A percentile compares a stretch with the other conserved stretches of the same genome.
These are phyloP conservation scores for Heteromurus nitidus DNA, from an alignment of 2,888 invertebrate species.

Conservation along the genomic window DNA sequence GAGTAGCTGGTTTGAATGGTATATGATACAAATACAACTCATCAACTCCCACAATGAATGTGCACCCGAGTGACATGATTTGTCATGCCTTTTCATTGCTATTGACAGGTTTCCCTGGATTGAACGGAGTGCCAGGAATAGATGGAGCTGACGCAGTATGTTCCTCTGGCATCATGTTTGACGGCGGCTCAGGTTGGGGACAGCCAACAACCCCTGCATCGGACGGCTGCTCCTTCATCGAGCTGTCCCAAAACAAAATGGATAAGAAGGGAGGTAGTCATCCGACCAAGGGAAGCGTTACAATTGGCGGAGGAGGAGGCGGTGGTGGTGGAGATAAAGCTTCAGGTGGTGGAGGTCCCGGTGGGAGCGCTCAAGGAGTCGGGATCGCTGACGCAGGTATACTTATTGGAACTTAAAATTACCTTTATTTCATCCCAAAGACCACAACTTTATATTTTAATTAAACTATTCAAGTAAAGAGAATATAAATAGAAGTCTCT, in stretches of 20 bases:
- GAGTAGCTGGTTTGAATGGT: constrained; percentile 46
- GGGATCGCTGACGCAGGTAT: constrained; percentile 53
- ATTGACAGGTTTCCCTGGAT: constrained; percentile 18
- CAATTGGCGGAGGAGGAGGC: constrained; percentile 58
- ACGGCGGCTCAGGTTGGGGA: background rate
- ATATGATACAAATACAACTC: no score
- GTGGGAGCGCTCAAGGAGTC: constrained; percentile 54
- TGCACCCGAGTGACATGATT: no score
- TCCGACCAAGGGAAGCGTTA: constrained; percentile 32
- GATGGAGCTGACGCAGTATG: constrained; percentile 35
- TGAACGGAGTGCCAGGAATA: constrained; percentile 34
- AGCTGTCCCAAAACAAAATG: constrained; percentile 48
- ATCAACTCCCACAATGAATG: no score
- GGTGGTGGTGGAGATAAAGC: constrained; percentile 43
- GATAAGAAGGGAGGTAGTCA: background rate
- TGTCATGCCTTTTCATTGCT: no score
- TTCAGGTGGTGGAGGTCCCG: constrained; percentile 49
- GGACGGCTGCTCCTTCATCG: constrained; percentile 51
- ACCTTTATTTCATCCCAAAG: no score
- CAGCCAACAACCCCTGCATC: background rate
- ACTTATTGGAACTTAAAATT: no score
- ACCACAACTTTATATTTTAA: no score
- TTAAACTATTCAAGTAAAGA: no score
- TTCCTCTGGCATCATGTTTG: no score
- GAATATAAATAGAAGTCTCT: no score